These are phyloP conservation scores for Platyscapa corneri DNA, from an alignment of 1,140 invertebrate species.

Conservation along the genomic window DNA sequence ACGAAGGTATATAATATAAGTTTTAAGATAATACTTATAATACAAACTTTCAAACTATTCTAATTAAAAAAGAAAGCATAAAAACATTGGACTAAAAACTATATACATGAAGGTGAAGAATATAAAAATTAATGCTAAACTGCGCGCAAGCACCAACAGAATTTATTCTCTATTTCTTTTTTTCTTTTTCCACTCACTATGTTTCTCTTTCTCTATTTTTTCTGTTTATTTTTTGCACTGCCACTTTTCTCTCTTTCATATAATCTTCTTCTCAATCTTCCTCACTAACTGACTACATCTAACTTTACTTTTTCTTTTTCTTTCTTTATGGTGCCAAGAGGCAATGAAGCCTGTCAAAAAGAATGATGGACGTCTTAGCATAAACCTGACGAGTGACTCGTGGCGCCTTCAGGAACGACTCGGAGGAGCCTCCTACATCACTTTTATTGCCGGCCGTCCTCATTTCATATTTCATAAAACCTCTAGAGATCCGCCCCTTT, in stretches of 20 bases:
- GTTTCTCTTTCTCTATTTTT: constrained; percentile 25
- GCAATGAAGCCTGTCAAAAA: constrained; percentile 74
- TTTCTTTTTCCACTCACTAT: too few relatives aligned
- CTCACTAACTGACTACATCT: too few relatives aligned
- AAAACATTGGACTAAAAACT: constrained; percentile 37
- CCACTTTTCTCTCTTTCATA: too few relatives aligned
- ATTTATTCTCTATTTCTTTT: background rate
- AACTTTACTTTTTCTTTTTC: too few relatives aligned
- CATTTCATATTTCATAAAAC: constrained; percentile 79
- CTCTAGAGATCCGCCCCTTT: constrained; percentile 63
- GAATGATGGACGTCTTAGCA: constrained; percentile 75
- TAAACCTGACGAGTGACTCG: constrained; percentile 77
- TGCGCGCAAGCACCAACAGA: background rate
- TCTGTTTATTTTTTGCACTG: background rate
- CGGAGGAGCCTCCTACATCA: constrained; percentile 76
- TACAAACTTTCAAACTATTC: constrained; percentile 40
- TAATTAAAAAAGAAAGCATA: constrained; percentile 42
- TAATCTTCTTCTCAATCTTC: too few relatives aligned
- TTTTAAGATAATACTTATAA: constrained; percentile 34
- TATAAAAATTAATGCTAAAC: constrained; percentile 41
- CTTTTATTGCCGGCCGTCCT: constrained; percentile 77
- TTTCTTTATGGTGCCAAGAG: constrained; percentile 46
- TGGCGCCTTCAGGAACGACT: constrained; percentile 76
- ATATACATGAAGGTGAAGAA: background rate
- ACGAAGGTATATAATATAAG: background rate